These are phyloP conservation scores for Eurystomus gularis DNA, from an alignment of 2,113 vertebrate species.

Conservation along the genomic window DNA sequence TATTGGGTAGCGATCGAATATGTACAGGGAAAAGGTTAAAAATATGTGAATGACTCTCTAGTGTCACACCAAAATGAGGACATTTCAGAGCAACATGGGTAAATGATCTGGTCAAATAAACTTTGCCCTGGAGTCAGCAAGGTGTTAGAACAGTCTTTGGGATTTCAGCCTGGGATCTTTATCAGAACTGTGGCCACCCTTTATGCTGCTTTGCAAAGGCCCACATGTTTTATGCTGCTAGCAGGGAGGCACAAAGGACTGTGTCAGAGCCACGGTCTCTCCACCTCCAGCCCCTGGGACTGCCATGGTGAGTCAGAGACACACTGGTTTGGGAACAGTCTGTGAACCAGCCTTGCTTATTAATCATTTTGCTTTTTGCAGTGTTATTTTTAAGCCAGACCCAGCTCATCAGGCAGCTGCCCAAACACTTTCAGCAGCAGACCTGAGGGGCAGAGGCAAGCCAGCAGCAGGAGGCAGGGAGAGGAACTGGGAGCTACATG, in stretches of 20 bases:
- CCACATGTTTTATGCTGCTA: accelerated
- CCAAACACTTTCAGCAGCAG: not conserved
- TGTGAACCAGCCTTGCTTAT: not conserved
- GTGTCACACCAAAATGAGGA: not conserved
- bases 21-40: not conserved
- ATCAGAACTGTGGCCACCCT: not conserved
- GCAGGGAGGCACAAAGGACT: not conserved
- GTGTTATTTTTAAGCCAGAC: not conserved
- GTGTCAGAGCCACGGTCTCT: not conserved
- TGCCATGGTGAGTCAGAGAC: not conserved
- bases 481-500: not conserved
- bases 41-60: not conserved
- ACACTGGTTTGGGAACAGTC: not conserved
- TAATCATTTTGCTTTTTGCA: not conserved
- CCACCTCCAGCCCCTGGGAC: not conserved
- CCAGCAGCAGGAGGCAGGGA: not conserved
- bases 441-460: not conserved
- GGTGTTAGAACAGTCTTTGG: not conserved
- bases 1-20: not conserved
- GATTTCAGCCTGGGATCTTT: not conserved
- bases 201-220: not conserved
- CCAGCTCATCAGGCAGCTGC: not conserved
- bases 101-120: not conserved
- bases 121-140: not conserved
- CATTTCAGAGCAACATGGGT: not conserved